Evolutionary conservation across 2,113 vertebrate genomes (phyloP).

Genomic region (Onychorhynchus coronatus): DNA sequence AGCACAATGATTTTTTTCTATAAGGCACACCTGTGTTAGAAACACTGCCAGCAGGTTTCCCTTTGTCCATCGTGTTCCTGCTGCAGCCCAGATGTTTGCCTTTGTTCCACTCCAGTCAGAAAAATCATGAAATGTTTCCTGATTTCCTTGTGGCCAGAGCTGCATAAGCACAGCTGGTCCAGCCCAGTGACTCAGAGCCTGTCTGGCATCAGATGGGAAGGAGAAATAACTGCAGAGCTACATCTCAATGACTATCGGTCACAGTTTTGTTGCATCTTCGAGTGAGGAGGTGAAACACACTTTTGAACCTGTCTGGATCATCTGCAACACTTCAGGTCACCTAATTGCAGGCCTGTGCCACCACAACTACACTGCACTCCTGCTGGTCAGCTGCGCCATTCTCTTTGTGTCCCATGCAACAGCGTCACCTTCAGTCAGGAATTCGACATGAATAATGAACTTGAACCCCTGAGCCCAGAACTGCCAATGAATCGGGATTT

Average conservation of each 20-base stretch:
- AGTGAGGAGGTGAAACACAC: not conserved
- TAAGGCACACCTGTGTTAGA: not conserved
- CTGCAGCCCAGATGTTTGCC: constrained; percentile 5
- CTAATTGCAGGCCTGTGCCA: not conserved
- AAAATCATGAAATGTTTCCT: not conserved
- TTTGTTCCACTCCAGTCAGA: not conserved
- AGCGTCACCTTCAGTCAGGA: not conserved
- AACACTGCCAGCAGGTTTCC: not conserved
- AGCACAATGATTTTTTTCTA: not conserved
- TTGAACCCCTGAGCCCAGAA: not conserved
- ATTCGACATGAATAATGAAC: not conserved
- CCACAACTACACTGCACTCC: not conserved
- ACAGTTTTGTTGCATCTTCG: not conserved
- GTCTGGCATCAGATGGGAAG: not conserved
- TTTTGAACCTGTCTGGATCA: not conserved
- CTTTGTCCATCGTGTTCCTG: not conserved
- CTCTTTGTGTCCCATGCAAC: not conserved
- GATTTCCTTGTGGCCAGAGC: not conserved
- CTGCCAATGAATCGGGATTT: not conserved
- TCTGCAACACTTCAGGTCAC: not conserved
- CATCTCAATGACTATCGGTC: not conserved
- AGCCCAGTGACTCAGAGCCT: not conserved
- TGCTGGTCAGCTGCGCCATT: not conserved
- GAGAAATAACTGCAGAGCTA: not conserved
- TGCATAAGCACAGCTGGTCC: not conserved